Evolutionary conservation across 1,140 invertebrate genomes (phyloP).

Genomic region (Forficula auricularia): DNA sequence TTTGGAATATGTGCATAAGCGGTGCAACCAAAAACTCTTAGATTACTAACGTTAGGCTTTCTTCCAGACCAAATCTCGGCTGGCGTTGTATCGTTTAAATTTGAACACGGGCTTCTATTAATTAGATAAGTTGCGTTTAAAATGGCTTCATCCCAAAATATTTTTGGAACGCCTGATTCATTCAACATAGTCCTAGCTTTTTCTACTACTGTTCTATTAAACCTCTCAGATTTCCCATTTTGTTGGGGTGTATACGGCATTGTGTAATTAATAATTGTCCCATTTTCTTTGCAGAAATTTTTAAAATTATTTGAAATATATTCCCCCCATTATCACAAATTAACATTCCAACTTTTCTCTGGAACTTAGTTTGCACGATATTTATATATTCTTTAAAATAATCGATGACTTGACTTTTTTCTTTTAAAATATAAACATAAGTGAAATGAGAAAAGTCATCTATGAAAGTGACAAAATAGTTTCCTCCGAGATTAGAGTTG

Average conservation of each 20-base stretch:
- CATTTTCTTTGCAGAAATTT: conserved; percentile 5
- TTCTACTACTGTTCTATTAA: neutral
- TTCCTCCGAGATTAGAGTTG: conserved; percentile 15
- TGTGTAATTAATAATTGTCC: conserved; percentile 9
- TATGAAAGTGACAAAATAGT: conserved; percentile 23
- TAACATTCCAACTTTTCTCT: conserved; percentile 4
- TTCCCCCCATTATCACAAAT: conserved; percentile 15
- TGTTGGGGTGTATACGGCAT: neutral
- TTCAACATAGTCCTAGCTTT: neutral
- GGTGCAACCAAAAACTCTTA: conserved; percentile 10
- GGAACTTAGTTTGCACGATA: conserved; percentile 2
- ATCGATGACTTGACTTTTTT: conserved; percentile 18
- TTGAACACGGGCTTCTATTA: conserved; percentile 3
- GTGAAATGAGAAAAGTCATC: conserved; percentile 25
- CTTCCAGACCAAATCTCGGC: neutral
- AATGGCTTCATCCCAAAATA: neutral
- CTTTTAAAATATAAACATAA: conserved; percentile 20
- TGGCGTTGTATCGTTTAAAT: neutral
- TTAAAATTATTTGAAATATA: conserved; percentile 7
- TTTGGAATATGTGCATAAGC: conserved; percentile 12
- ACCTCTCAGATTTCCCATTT: neutral
- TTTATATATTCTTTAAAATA: conserved; percentile 15
- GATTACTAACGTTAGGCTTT: conserved; percentile 12
- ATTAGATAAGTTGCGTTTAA: neutral
- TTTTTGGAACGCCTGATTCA: neutral